Percentiles rank a stretch among this genome's conserved stretches.
Evolutionary conservation across 2,113 vertebrate genomes (phyloP).

Genomic region (Sylvia atricapilla): DNA sequence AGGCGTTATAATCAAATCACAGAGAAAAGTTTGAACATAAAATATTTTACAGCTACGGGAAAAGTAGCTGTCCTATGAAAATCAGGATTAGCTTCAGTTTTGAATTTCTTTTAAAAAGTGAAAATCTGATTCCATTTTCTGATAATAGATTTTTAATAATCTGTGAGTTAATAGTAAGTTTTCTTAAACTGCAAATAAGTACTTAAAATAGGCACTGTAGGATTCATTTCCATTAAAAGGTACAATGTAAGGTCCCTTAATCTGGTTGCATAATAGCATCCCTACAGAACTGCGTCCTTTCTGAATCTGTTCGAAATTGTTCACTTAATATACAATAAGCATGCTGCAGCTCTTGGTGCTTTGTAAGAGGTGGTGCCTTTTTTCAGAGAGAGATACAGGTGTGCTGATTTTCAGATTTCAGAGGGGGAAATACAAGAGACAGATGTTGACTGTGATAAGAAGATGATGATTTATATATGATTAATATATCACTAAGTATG

Average conservation of each 20-base stretch:
- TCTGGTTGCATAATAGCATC: neutral
- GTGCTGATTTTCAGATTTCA: neutral
- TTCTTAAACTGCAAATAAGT: neutral
- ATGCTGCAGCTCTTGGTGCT: neutral
- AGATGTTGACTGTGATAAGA: slow-evolving; percentile 50
- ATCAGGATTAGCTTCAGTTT: neutral
- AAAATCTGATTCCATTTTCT: neutral
- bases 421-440: neutral
- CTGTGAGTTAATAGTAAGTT: neutral
- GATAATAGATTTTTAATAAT: neutral
- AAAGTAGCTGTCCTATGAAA: neutral
- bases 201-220: neutral
- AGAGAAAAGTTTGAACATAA: neutral
- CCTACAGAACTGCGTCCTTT: neutral
- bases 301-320: neutral
- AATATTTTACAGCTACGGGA: neutral
- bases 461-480: slow-evolving; percentile 47
- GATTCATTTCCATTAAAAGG: slow-evolving; percentile 32
- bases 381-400: neutral
- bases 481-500: slow-evolving; percentile 38
- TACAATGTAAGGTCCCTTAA: neutral
- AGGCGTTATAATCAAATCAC: neutral
- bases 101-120: neutral
- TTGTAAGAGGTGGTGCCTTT: neutral
- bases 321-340: neutral